Evolutionary conservation across 2,888 invertebrate genomes (phyloP), one percentile per base, ranked within the genome.

Genomic region (Drosophila pseudotakahashii): DNA sequence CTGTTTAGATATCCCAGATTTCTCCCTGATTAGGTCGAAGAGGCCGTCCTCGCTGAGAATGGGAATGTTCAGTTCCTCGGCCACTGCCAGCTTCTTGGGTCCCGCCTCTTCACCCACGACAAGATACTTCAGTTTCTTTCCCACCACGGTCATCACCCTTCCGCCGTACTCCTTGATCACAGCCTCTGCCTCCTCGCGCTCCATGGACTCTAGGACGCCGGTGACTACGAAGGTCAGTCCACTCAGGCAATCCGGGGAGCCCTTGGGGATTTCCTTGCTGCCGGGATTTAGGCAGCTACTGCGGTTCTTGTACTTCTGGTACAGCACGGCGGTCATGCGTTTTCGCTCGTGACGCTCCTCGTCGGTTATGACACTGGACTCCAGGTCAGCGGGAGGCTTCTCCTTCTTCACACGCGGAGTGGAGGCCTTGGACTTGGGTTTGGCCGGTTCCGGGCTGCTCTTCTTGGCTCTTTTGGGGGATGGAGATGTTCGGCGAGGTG

Each of bases 21-120:
- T 94, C 54, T 93, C 93, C 62, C 94, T 92, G 63, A 98, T 96
- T 89, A 98, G 93, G 89, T 97, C 94, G 14, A 98, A 92, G 37
- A 98, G 94, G 14, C 95, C 96, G 92, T 98, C 97, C 93, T 98
- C 98, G 73, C 94, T 94, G 30, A 98, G 92, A 58, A 95, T 93
- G 87, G 94, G 95, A n/a, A 96, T 95, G 14, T 94, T 94, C 26
- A 96, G 93, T 74, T 93, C 94, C 85, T 94, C 93, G 0, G 96
- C 96, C 92, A 97, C 97, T 0, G 94, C 94, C 45, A 97, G 90
- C 93, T 98, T 98, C 5, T 96, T 94, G 7, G 96, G 96, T 0
- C 98, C 98, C 1, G 97, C 94, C 55, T 98, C 97, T 54, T 97
- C 95, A 0, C 98, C 98, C 3, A 95, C 94, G 23, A 98, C 93